Base-by-base conservation (phyloP, 2,888 invertebrate species). In the Pseudococcus jackbeardsleyi region DNA sequence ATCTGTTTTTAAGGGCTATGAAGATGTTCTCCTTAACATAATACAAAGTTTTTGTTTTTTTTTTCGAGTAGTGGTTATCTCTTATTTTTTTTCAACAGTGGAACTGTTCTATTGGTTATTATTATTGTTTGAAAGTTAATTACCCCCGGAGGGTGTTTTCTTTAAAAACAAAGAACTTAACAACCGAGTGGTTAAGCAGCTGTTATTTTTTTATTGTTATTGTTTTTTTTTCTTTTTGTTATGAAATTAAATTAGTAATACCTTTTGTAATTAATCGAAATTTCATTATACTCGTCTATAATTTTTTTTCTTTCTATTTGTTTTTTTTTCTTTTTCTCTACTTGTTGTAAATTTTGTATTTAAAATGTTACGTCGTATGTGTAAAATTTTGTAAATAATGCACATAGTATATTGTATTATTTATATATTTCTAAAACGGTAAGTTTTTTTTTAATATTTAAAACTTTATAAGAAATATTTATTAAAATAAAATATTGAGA, bases 401-500 rank as follows among this genome's bases (percentile, higher is more conserved):
- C 87, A 87, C 87, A 87, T 87, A 87, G 87, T 79, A 79, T 87
- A 77, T 79, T 50, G 79, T 79, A 87, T 87, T 77, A 87, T 87
- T 87, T 87, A 77, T 87, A 87, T 87, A 87, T 87, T 87, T 87
- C 33, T 87, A 79, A 87, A 79, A 26, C 77, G 77, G 26, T 87
- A 87, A 87, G 87, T 87, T 87, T 87, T 86, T 85, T 85, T 77
- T 46, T 77, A 77, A 87, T 87, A 77, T 77, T 87, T 87, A 77
- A 87, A 87, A 87, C 5, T 87, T 87, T 87, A 87, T 87, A 87
- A 87, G 79, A 48, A 79, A 87, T 87, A 87, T 87, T 87, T 87
- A 87, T 87, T 87, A 87, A 54, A 85, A 85, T 85, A 85, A 87
- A 87, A 87, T 87, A 87, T 87, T 87, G 87, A 87, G 86, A 79